These are phyloP conservation scores for Hydrotaea diabolus DNA, from an alignment of 2,888 invertebrate genomes.

Conservation along the genomic window DNA sequence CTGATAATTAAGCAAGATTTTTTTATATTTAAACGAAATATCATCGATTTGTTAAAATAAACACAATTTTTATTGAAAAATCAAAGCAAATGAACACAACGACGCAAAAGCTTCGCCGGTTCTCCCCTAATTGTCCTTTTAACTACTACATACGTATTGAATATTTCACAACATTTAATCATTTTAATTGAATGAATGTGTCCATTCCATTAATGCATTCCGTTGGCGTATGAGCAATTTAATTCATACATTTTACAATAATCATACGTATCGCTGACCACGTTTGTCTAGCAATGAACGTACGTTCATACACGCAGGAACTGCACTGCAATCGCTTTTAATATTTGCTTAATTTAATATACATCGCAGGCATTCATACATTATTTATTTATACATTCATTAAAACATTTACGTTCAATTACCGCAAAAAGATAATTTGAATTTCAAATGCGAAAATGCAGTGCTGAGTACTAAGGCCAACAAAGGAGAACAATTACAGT, in stretches of 20 bases:
- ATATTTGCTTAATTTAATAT: background rate
- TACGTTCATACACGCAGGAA: background rate
- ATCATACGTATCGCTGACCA: constrained; percentile 10
- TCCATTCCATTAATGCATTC: background rate
- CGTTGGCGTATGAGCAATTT: background rate
- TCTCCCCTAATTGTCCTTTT: background rate
- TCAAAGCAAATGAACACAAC: no score
- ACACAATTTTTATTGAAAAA: no score
- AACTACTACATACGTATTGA: background rate
- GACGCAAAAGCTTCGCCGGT: no score
- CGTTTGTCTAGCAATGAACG: background rate
- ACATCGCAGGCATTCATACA: background rate
- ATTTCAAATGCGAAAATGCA: constrained; percentile 3
- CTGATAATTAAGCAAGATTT: no score
- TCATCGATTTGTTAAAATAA: no score
- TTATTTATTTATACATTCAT: background rate
- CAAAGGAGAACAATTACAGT: background rate
- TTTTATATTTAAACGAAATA: no score
- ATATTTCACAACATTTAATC: background rate
- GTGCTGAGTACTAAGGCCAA: background rate
- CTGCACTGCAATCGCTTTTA: background rate
- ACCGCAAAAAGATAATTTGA: background rate
- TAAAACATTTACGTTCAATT: background rate
- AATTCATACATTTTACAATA: background rate
- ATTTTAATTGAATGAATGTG: background rate